Evolutionary conservation across 37 sponge, comb jelly and placozoan genomes (phyloP).

Genomic region (Aplysina aerophoba): DNA sequence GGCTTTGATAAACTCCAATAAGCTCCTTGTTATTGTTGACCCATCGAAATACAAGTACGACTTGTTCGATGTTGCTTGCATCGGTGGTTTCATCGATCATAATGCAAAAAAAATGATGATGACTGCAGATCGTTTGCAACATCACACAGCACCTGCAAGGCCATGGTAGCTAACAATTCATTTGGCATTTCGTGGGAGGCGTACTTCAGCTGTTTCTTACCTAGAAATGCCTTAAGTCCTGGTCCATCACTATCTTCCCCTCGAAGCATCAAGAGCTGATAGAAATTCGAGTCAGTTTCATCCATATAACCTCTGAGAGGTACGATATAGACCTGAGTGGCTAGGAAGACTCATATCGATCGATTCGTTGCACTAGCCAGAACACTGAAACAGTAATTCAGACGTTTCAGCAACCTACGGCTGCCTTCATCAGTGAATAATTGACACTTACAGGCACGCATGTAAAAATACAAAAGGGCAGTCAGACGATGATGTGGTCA

Average conservation of each 20-base stretch:
- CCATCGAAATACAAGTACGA: slow-evolving; percentile 56
- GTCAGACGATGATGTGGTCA: too few relatives aligned
- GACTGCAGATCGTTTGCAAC: slow-evolving; percentile 17
- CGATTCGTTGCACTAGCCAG: too few relatives aligned
- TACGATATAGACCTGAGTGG: too few relatives aligned
- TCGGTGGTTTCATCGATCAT: slow-evolving; percentile 67
- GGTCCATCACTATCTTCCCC: not conserved
- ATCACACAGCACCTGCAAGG: slow-evolving; percentile 28
- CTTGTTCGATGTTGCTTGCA: slow-evolving; percentile 39
- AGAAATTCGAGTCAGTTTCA: slow-evolving; percentile 18
- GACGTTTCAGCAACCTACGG: too few relatives aligned
- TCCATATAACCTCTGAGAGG: slow-evolving; percentile 3
- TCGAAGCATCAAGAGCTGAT: slow-evolving; percentile 25
- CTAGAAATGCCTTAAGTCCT: not conserved
- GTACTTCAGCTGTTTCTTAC: slow-evolving; percentile 19
- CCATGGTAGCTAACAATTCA: slow-evolving; percentile 40
- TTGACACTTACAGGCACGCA: too few relatives aligned
- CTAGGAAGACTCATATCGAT: too few relatives aligned
- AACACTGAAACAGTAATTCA: too few relatives aligned
- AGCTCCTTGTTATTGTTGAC: slow-evolving; percentile 52
- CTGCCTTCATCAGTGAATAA: too few relatives aligned
- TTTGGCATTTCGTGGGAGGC: slow-evolving; percentile 46
- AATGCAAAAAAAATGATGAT: slow-evolving; percentile 34
- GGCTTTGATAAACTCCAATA: slow-evolving; percentile 42
- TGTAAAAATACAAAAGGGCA: too few relatives aligned